Base-by-base conservation (phyloP, 2,888 invertebrate species). In the Endotricha flammealis region DNA sequence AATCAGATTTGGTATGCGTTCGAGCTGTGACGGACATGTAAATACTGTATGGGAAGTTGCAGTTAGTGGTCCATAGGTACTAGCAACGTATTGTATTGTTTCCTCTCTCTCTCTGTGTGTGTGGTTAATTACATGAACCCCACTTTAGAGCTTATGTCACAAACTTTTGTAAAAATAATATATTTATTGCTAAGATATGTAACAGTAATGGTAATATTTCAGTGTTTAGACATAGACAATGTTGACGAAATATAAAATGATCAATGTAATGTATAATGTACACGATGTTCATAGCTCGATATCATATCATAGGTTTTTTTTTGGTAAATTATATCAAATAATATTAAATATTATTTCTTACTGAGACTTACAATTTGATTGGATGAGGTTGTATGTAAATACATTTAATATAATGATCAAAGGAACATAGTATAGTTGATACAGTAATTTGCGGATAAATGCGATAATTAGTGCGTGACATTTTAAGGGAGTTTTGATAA, bases 71-170 rank as follows among this genome's bases (percentile, higher is more conserved):
- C n/a, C n/a, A n/a, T 20, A 20, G 6, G 6, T 20, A 20, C 13
- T n/a, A 13, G 12, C n/a, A 28, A n/a, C 1, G 10, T 10, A 7
- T 5, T 10, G 24, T 24, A 22, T 29, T 12, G 9, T 28, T 32
- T 42, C 39, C 42, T 48, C 51, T 49, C n/a, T n/a, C n/a, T n/a
- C n/a, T 14, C 13, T 29, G 62, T 61, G 58, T 64, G 62, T 60
- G 55, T 61, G 58, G 50, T 54, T 48, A 53, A 54, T 49, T 50
- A 40, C 47, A 55, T 48, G 53, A 66, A 68, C 66, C 68, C 67
- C 67, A 51, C 53, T 53, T 44, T 71, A 68, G 71, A 74, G 70
- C 74, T 75, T 75, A 72, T 46, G 53, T 67, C 48, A 58, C 51
- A 50, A 60, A 57, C 49, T 60, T 64, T 57, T 60, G 53, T 53